A percentile compares a stretch with the other conserved stretches of the same genome.
phyloP scores from a whole-genome alignment of 2,113 vertebrate genomes.

The Lampris megalopsis region DNA sequence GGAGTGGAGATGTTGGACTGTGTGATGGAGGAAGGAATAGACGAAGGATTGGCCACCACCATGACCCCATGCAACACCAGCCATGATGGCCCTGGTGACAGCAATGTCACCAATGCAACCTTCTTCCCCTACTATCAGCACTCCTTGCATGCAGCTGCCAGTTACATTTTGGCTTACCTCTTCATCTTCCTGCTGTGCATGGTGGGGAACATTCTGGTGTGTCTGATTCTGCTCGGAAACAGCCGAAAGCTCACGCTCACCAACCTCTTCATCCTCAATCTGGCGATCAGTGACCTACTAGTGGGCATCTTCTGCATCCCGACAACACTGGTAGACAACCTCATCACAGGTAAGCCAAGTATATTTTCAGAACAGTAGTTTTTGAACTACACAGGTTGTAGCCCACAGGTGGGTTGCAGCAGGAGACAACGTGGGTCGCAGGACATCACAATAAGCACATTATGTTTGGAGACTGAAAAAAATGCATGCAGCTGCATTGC shows the following conservation, averaged over 20 bases:
- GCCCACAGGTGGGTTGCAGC: too few relatives aligned
- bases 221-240: constrained; percentile 83
- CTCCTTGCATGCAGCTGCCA: constrained; percentile 76
- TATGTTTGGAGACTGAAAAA: too few relatives aligned
- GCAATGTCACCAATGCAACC: constrained; percentile 68
- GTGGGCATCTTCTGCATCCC: constrained; percentile 89
- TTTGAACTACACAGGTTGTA: too few relatives aligned
- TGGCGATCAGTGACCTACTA: constrained; percentile 86
- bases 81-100: not conserved
- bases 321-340: constrained; percentile 86
- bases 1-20: constrained; percentile 56
- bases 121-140: constrained; percentile 85
- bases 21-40: constrained; percentile 40
- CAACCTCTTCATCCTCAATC: constrained; percentile 87
- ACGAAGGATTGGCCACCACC: constrained; percentile 47
- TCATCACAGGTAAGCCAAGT: constrained; percentile 82
- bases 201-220: constrained; percentile 86
- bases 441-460: too few relatives aligned
- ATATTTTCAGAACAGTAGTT: too few relatives aligned
- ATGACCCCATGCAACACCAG: constrained; percentile 52
- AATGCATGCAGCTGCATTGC: too few relatives aligned
- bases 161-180: constrained; percentile 82
- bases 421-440: too few relatives aligned
- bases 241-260: constrained; percentile 84
- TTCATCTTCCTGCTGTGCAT: constrained; percentile 87